Percentiles rank a stretch among this genome's conserved stretches.
Conservation (phyloP, 2,113 vertebrate species). For the Mobula birostris region DNA sequence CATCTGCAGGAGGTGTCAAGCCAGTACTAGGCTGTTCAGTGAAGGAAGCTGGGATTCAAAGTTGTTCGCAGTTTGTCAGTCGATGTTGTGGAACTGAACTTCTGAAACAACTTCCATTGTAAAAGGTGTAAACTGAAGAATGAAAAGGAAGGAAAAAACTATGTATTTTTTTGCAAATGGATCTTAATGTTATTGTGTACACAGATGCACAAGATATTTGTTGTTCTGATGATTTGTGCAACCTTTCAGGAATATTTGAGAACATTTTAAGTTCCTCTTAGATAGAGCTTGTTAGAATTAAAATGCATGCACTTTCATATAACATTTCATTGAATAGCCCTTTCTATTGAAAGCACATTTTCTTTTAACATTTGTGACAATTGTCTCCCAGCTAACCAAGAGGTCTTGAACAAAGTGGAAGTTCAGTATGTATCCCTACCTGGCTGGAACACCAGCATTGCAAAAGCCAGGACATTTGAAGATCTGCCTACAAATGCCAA, state of each 20-base stretch:
- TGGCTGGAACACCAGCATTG: slow-evolving; percentile 86
- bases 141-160: too few species aligned
- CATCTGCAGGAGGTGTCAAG: neutral
- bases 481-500: slow-evolving; percentile 88
- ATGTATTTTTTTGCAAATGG: too few species aligned
- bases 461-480: slow-evolving; percentile 73
- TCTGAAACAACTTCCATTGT: too few species aligned
- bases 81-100: too few species aligned
- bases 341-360: neutral
- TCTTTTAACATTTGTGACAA: neutral
- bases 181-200: too few species aligned
- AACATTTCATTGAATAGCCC: too few species aligned
- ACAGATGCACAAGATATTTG: too few species aligned
- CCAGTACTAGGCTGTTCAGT: neutral
- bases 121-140: too few species aligned
- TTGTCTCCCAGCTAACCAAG: slow-evolving; percentile 79
- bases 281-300: neutral
- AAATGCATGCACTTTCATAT: neutral
- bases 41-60: neutral
- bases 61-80: neutral
- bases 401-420: slow-evolving; percentile 86
- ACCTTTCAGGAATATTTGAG: neutral
- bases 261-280: neutral
- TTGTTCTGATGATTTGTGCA: neutral
- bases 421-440: slow-evolving; percentile 87